phyloP scores from a whole-genome alignment of 37 sponge, comb jelly and placozoan species.

The Geodia barretti region DNA sequence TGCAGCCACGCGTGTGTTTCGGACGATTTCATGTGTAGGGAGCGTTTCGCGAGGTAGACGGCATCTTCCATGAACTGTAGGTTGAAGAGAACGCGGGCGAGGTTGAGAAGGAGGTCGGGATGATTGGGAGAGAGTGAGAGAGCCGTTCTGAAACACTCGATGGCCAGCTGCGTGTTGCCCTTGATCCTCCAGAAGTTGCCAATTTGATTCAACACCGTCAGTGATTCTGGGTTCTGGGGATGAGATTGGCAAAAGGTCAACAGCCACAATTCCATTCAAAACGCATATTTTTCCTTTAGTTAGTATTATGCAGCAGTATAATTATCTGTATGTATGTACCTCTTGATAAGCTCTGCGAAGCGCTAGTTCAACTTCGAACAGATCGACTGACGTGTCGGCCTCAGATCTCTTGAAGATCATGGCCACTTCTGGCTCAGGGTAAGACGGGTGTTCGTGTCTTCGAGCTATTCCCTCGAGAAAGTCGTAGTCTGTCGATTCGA shows the following conservation, averaged over 20 bases:
- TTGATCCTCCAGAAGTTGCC: constrained; percentile 92
- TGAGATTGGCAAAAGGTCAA: too few relatives aligned
- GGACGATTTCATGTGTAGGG: constrained; percentile 66
- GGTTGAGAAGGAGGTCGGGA: constrained; percentile 81
- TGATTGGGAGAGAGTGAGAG: constrained; percentile 64
- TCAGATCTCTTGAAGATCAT: constrained; percentile 80
- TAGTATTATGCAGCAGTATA: neutral
- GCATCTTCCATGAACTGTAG: constrained; percentile 74
- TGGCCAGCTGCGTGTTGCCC: constrained; percentile 81
- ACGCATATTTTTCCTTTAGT: too few relatives aligned
- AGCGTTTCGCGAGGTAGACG: constrained; percentile 63
- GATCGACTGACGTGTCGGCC: constrained; percentile 53
- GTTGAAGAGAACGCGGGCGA: constrained; percentile 83
- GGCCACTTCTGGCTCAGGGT: constrained; percentile 85
- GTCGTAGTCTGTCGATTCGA: constrained; percentile 50
- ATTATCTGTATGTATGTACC: constrained; percentile 18
- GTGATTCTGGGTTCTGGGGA: constrained; percentile 43
- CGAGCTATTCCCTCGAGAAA: constrained; percentile 67
- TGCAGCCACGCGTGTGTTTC: constrained; percentile 80
- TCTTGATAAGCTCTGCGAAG: constrained; percentile 57
- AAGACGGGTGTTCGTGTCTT: constrained; percentile 40
- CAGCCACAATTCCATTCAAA: too few relatives aligned
- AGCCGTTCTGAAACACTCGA: constrained; percentile 87
- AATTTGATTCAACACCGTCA: constrained; percentile 75
- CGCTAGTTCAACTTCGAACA: constrained; percentile 65